A percentile compares a stretch with the other conserved stretches of the same genome.
Conservation (phyloP, 2,797 vertebrate species). For the Enteromius afrohamiltoni region DNA sequence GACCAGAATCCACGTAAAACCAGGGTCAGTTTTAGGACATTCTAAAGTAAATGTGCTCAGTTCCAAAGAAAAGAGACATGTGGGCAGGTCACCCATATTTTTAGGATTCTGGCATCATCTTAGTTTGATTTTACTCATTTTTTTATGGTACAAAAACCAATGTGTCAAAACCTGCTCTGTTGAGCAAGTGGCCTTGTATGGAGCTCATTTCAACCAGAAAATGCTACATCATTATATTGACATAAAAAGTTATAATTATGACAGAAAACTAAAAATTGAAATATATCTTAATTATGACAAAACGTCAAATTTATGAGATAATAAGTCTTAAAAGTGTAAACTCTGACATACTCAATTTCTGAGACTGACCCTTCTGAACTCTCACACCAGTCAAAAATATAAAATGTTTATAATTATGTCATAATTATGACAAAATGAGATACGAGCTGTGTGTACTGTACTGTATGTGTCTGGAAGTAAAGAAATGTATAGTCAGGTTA, state of each 20-base stretch:
- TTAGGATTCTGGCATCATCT: background rate
- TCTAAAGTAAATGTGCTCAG: background rate
- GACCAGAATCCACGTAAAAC: constrained; percentile 54
- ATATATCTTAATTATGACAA: background rate
- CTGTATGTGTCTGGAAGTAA: background rate
- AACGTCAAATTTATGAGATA: background rate
- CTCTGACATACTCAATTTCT: background rate
- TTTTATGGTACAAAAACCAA: background rate
- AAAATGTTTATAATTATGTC: no score
- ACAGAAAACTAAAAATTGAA: background rate
- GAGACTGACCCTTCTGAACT: no score
- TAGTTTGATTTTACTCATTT: background rate
- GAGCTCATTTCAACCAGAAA: background rate
- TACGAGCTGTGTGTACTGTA: background rate
- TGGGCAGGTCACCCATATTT: constrained; percentile 15
- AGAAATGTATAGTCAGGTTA: background rate
- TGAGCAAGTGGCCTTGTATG: background rate
- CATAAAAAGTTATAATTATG: background rate
- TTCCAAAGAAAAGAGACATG: constrained; percentile 46
- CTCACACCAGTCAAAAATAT: background rate
- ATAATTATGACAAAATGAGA: background rate
- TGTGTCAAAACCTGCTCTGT: background rate
- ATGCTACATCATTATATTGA: background rate
- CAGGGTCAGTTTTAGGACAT: constrained; percentile 29
- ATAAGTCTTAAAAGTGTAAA: background rate